These are phyloP conservation scores for Lamellibrachia columna DNA, from an alignment of 2,888 invertebrate species.

Conservation along the genomic window DNA sequence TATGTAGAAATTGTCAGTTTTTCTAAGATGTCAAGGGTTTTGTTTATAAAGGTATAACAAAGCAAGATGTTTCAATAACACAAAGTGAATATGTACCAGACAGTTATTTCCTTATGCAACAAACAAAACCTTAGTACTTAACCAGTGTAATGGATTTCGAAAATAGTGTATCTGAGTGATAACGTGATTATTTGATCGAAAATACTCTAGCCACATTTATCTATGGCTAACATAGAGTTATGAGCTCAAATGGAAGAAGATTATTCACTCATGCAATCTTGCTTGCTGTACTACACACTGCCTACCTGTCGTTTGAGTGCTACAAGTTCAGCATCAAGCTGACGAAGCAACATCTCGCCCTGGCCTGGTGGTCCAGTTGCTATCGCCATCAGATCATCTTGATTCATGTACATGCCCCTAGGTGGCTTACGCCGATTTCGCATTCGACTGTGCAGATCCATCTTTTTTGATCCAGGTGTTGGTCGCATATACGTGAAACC, in stretches of 20 bases:
- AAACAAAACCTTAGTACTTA: conserved; percentile 16
- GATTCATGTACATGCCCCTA: conserved; percentile 96
- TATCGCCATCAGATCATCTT: conserved; percentile 93
- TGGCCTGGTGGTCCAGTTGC: conserved; percentile 80
- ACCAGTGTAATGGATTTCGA: background rate
- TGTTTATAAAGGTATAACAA: no score
- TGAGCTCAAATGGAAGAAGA: no score
- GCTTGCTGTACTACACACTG: conserved; percentile 47
- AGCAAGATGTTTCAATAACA: no score
- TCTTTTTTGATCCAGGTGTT: conserved; percentile 37
- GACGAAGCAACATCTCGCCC: conserved; percentile 86
- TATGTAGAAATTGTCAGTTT: no score
- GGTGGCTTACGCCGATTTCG: conserved; percentile 81
- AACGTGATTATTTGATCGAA: no score
- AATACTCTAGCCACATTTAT: no score
- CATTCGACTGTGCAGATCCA: conserved; percentile 71
- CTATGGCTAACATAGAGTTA: no score
- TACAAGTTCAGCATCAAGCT: conserved; percentile 86
- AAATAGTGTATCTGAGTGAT: background rate
- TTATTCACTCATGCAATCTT: background rate
- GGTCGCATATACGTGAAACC: conserved; percentile 27
- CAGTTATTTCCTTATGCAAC: no score
- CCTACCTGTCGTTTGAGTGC: conserved; percentile 96
- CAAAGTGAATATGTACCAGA: no score
- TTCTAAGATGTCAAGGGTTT: background rate